A percentile compares a stretch with the other conserved stretches of the same genome.
Evolutionary conservation across 1,140 invertebrate genomes (phyloP).

Genomic region (Penaeus japonicus): DNA sequence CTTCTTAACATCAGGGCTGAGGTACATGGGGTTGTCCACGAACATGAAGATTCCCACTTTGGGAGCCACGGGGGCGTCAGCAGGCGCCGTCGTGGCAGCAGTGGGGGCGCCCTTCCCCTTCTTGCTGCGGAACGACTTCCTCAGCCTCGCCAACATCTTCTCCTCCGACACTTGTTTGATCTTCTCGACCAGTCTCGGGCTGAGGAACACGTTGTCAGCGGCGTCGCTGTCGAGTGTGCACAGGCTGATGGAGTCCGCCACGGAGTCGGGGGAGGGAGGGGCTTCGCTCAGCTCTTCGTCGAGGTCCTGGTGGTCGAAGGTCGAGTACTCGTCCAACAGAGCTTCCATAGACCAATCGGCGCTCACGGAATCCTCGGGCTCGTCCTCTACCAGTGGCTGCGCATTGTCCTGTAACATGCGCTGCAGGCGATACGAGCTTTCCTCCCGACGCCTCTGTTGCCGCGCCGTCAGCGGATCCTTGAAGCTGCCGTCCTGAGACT

Average conservation of each 20-base stretch:
- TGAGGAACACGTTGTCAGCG: constrained; percentile 39
- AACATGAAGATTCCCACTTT: constrained; percentile 57
- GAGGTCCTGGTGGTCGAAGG: constrained; percentile 15
- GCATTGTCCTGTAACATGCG: constrained; percentile 49
- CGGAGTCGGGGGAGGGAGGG: constrained; percentile 16
- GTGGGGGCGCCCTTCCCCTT: constrained; percentile 37
- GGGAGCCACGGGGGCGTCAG: background rate
- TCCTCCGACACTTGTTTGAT: constrained; percentile 49
- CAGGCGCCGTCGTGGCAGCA: background rate
- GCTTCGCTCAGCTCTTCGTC: background rate
- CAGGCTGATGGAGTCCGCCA: constrained; percentile 35
- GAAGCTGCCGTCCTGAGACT: background rate
- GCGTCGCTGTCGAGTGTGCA: constrained; percentile 46
- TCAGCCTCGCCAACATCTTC: constrained; percentile 56
- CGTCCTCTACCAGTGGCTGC: background rate
- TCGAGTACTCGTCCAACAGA: constrained; percentile 48
- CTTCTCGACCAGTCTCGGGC: constrained; percentile 43
- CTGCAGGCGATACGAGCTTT: constrained; percentile 53
- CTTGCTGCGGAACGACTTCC: constrained; percentile 55
- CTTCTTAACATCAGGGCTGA: constrained; percentile 58
- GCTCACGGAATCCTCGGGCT: constrained; percentile 46
- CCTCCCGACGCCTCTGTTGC: constrained; percentile 43
- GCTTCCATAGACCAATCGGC: constrained; percentile 59
- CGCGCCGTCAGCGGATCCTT: constrained; percentile 9
- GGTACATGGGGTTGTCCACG: constrained; percentile 58